Base-by-base conservation (phyloP, 2,797 vertebrate genomes). In the Hippoglossus hippoglossus region DNA sequence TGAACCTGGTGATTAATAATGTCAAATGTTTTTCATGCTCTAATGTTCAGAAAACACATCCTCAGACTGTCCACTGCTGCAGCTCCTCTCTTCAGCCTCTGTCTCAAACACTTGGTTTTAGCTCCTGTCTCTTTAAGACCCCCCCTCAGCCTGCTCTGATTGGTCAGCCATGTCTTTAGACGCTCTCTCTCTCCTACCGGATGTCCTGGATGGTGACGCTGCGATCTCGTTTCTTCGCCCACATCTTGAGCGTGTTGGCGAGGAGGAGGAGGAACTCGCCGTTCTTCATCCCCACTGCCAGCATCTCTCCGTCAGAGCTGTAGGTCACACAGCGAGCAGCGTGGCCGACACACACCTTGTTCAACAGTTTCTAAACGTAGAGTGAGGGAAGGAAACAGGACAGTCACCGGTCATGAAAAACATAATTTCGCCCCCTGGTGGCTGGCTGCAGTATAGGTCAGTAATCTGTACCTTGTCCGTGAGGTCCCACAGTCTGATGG, bases 151-250 rank as follows among this genome's bases (percentile, higher is more conserved):
- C 39, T 41, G 39, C 39, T 41, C 13, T 41, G 39, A 41, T 41
- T 41, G 39, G 39, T 41, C 39, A 41, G 39, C 39, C 39, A 41
- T 15, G 10, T 11, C 31, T 22, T 4, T 11, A 51, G 10, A 8
- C 1, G 3, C 39, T n/a, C 47, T 26, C 36, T 1, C 16, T 3
- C 18, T 24, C 63, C 9, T 70, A 98, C 97, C 97, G 95, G 91
- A 97, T 95, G 80, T 99, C 98, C 91, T 98, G 96, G 54, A 98
- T 94, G 26, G 95, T 94, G 25, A 94, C 95, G 49, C 96, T 98
- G 79, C 98, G 95, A 86, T 99, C 98, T n/a, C 98, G 87, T 76
- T 98, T 99, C 83, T 98, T 99, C 16, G 96, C 95, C 98, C 98
- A 99, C 3, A 99, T 94, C 81, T 97, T 98, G 56, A 99, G 94